phyloP scores from a whole-genome alignment of 2,797 vertebrate species.

The Dicrostonyx torquatus region DNA sequence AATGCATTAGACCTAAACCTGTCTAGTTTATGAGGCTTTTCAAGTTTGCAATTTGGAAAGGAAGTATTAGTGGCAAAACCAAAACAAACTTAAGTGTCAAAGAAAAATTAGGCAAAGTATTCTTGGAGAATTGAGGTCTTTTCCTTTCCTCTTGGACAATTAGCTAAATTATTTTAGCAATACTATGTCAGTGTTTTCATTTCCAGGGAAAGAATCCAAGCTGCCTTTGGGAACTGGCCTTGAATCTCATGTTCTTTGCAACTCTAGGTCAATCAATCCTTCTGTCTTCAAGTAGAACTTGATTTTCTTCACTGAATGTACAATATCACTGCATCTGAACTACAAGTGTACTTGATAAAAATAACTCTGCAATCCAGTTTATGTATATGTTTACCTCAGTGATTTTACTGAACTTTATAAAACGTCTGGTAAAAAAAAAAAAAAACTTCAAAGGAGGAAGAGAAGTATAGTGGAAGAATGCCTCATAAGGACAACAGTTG shows the following conservation, averaged over 20 bases:
- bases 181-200: conserved; percentile 7
- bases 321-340: conserved; percentile 9
- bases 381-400: neutral
- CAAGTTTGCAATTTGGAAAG: neutral
- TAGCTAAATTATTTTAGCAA: conserved; percentile 52
- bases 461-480: conserved; percentile 5
- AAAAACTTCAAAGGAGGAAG: conserved; percentile 9
- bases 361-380: conserved; percentile 2
- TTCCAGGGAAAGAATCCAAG: conserved; percentile 51
- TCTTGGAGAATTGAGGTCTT: conserved; percentile 31
- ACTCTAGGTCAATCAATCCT: neutral
- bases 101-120: conserved; percentile 45
- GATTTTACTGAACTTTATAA: conserved; percentile 34
- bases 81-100: conserved; percentile 12
- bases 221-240: neutral
- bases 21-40: conserved; percentile 28
- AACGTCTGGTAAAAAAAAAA: conserved; percentile 42
- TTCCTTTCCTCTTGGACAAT: conserved; percentile 33
- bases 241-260: neutral
- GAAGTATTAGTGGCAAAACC: conserved; percentile 19
- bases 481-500: conserved; percentile 15
- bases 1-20: conserved; percentile 47
- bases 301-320: conserved; percentile 11
- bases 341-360: conserved; percentile 50
- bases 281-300: neutral